Evolutionary conservation across 2,888 invertebrate species (phyloP).

Genomic region (Cryptocheilus praepositus): DNA sequence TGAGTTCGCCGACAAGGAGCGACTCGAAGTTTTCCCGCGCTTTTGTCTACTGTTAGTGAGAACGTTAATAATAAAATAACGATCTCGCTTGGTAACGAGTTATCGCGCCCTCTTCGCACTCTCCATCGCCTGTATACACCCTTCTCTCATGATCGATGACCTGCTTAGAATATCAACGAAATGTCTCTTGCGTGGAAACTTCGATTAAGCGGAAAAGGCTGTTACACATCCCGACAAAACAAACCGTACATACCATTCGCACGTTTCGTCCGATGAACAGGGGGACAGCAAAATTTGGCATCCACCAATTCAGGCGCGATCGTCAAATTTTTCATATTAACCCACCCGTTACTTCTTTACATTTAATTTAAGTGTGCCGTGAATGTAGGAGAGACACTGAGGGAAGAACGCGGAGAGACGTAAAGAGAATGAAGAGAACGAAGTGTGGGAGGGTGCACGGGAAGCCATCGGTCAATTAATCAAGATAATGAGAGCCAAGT

Average conservation of each 20-base stretch:
- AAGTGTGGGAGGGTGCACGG: conserved; percentile 27
- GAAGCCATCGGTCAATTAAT: conserved; percentile 74
- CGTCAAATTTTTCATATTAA: background rate
- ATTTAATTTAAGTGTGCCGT: background rate
- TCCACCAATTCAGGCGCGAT: too few species aligned
- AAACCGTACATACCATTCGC: too few species aligned
- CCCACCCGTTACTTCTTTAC: background rate
- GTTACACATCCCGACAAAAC: too few species aligned
- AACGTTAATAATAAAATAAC: conserved; percentile 47
- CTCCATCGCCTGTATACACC: conserved; percentile 25
- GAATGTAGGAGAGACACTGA: conserved; percentile 2
- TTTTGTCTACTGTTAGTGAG: conserved; percentile 70
- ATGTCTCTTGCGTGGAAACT: background rate
- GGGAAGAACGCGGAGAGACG: conserved; percentile 5
- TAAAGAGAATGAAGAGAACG: conserved; percentile 17
- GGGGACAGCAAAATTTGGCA: too few species aligned
- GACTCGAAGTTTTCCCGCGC: conserved; percentile 66
- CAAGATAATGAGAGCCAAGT: conserved; percentile 74
- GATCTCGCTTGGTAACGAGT: conserved; percentile 34
- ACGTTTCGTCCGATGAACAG: too few species aligned
- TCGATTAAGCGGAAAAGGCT: background rate
- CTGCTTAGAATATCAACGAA: conserved; percentile 4
- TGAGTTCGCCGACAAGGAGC: conserved; percentile 39
- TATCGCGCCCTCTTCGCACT: conserved; percentile 22
- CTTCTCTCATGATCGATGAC: background rate